Base-by-base conservation (phyloP, 2,888 invertebrate species). In the Drepana falcataria region DNA sequence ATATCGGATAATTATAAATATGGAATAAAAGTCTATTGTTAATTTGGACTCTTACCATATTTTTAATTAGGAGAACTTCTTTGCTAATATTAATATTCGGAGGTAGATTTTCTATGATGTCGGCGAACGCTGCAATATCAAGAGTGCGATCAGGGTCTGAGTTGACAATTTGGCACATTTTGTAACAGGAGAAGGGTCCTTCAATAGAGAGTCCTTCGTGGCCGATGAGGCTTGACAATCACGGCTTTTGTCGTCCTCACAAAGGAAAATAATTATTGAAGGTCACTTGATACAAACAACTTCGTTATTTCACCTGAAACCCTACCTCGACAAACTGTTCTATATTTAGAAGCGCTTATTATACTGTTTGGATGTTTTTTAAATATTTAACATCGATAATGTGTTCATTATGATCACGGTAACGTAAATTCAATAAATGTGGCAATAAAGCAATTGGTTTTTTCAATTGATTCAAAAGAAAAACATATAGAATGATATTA, bases 151-250 rank as follows among this genome's bases (percentile, higher is more conserved):
- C 79, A 74, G 65, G 63, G 59, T 71, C 75, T 66, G 79, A 82
- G 74, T 84, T 82, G 81, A 78, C 84, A 85, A 83, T 85, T 87
- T 85, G 81, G 75, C 76, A 80, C 84, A 84, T 83, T 87, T 84
- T 81, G 79, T 81, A 73, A 75, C 77, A 66, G 71, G 73, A 68
- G 59, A 61, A 83, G 84, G 67, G 79, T 68, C 61, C 82, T 83
- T 66, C 64, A 62, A 44, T 54, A 53, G 60, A 79, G 79, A 51
- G 68, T 65, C 51, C 83, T 82, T 64, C 53, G 64, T 59, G 60
- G 65, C 72, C 78, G 76, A 77, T 75, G 81, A 77, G 75, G 72
- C 74, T 75, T 76, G 73, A 71, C 73, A 79, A 73, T 76, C 76
- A 67, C 69, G 71, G 69, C 77, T 81, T 81, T 83, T 83, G 79